Base-by-base conservation (phyloP, 2,113 vertebrate genomes). In the Felis catus region DNA sequence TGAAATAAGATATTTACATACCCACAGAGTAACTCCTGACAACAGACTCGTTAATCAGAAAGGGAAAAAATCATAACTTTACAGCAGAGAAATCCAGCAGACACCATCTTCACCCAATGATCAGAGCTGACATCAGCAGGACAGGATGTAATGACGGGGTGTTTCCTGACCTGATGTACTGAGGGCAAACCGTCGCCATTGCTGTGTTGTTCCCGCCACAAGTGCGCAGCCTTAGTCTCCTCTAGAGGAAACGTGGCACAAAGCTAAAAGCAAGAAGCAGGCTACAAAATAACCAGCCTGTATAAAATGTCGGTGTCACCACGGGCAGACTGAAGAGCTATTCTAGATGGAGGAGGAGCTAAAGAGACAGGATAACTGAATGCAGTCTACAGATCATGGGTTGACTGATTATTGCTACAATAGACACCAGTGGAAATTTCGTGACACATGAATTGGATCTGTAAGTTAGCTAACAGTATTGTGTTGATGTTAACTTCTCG, bases 171-270 rank as follows among this genome's bases (percentile, higher is more conserved):
- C 3, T 25, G 41, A 41, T 9, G n/a, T 16, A 1, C 51, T 33
- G 39, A 27, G 63, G 25, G 25, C 7, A 2, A 31, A 5, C 33
- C 3, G 0, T 19, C 19, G 0, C 73, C 13, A 5, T 61, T 9
- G 39, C 53, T 71, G 27, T 19, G 7, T 18, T 14, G 1, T 19
- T 19, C 14, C 82, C 0, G 4, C n/a, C 36, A 39, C 33, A 61
- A 80, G 19, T 13, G 27, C n/a, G 0, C 11, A 51, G 12, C 41
- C 33, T 8, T 3, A 7, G 4, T 31, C 27, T 70, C 15, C 41
- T 87, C 51, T 41, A 25, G 13, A 81, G 83, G 83, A 66, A 55
- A 27, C 21, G n/a, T 45, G 27, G 79, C 29, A 29, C 41, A 90
- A 90, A 55, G 21, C 87, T 21, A 5, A 66, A 66, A 29, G 36